A percentile compares a stretch with the other conserved stretches of the same genome.
These are phyloP conservation scores for Allobates femoralis DNA, from an alignment of 2,797 vertebrate species.

Conservation along the genomic window DNA sequence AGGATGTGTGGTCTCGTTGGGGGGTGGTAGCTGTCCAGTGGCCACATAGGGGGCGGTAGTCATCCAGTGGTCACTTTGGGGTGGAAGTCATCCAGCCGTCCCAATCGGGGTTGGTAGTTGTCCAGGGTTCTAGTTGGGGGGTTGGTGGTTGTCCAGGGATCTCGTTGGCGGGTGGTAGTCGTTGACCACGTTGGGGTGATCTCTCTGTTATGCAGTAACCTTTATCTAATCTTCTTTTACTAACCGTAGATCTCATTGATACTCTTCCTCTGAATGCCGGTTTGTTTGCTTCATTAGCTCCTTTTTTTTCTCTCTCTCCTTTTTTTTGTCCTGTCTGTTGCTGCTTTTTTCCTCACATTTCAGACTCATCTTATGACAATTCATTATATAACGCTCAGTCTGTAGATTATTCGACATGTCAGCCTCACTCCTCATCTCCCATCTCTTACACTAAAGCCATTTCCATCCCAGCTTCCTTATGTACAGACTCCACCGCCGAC, in stretches of 20 bases:
- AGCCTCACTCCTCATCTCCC: constrained; percentile 82
- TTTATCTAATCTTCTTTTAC: constrained; percentile 80
- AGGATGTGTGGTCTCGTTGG: neutral
- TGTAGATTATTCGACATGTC: constrained; percentile 85
- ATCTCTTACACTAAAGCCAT: constrained; percentile 84
- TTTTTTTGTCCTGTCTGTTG: constrained; percentile 84
- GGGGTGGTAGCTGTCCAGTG: too few species aligned
- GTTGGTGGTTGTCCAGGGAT: neutral
- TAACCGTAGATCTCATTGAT: constrained; percentile 81
- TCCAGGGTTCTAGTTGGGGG: too few species aligned
- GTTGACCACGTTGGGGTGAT: constrained; percentile 19
- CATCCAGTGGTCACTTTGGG: too few species aligned
- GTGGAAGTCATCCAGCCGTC: too few species aligned
- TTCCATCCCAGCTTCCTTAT: constrained; percentile 77
- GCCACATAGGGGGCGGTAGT: too few species aligned
- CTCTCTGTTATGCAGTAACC: constrained; percentile 66
- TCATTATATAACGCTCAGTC: constrained; percentile 86
- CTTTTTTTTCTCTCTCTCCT: constrained; percentile 85
- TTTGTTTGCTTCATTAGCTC: constrained; percentile 97
- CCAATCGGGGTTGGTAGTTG: too few species aligned
- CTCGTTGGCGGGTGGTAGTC: too few species aligned
- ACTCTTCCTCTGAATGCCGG: constrained; percentile 84
- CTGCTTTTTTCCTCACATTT: constrained; percentile 74
- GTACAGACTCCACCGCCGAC: constrained; percentile 78
- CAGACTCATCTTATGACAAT: constrained; percentile 92